These are phyloP conservation scores for Sylvia atricapilla DNA, from an alignment of 2,113 vertebrate species.

Conservation along the genomic window DNA sequence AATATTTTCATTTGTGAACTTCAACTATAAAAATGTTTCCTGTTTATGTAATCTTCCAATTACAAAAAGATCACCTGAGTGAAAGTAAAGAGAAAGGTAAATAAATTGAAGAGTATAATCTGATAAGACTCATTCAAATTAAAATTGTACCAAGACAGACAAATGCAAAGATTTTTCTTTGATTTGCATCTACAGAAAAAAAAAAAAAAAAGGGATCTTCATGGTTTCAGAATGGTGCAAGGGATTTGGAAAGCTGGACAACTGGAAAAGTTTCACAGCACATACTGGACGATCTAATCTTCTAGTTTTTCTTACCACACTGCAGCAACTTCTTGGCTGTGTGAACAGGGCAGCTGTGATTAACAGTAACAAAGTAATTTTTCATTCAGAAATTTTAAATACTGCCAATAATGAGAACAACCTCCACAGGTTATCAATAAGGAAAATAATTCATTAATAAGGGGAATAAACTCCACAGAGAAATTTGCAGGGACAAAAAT, in stretches of 20 bases:
- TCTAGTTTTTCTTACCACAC: background rate
- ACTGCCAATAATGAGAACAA: background rate
- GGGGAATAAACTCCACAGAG: background rate
- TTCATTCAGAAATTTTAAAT: background rate
- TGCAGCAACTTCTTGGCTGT: background rate
- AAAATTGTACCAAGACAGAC: background rate
- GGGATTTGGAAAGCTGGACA: background rate
- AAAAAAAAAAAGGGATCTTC: background rate
- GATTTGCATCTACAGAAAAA: background rate
- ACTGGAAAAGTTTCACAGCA: background rate
- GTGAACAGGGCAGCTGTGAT: background rate
- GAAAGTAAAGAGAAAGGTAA: background rate
- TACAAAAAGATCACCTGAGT: background rate
- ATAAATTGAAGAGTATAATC: background rate
- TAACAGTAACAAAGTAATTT: background rate
- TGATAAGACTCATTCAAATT: background rate
- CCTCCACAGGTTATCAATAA: background rate
- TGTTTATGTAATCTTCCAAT: background rate
- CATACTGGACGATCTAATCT: background rate
- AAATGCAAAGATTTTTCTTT: background rate
- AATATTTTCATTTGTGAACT: background rate
- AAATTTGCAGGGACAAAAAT: background rate
- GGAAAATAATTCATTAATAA: background rate
- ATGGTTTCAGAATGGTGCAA: background rate
- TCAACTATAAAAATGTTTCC: background rate